Conservation (phyloP, 2,797 vertebrate genomes). For the Trachurus trachurus region DNA sequence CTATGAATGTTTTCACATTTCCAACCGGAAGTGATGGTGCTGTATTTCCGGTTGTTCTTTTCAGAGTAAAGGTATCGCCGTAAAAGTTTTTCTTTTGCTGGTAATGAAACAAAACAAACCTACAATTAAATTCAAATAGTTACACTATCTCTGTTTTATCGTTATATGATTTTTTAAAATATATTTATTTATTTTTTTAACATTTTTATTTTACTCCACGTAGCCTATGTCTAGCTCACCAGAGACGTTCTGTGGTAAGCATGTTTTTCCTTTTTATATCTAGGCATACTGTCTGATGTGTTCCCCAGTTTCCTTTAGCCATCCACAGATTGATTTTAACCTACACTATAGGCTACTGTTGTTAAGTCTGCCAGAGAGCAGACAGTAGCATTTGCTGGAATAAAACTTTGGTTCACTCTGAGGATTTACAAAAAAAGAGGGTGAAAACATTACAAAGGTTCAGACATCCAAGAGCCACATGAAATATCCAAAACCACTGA, state of each 20-base stretch:
- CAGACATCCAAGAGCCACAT: not conserved
- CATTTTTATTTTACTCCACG: not conserved
- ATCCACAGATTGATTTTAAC: not conserved
- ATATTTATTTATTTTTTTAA: no score
- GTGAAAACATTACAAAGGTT: not conserved
- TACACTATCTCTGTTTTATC: not conserved
- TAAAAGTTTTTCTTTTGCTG: not conserved
- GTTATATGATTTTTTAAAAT: not conserved
- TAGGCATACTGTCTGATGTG: no score
- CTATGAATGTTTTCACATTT: not conserved
- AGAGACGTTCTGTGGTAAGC: no score
- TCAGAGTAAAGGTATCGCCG: conserved; percentile 42
- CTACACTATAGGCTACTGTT: not conserved
- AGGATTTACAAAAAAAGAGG: not conserved
- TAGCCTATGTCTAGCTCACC: no score
- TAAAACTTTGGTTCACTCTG: not conserved
- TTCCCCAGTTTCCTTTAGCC: not conserved
- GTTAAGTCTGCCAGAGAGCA: not conserved
- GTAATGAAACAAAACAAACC: not conserved
- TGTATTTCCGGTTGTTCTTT: conserved; percentile 47
- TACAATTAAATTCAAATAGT: not conserved
- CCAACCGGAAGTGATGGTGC: conserved; percentile 4
- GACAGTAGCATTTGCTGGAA: not conserved
- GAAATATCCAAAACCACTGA: conserved; percentile 6
- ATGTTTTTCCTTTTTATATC: not conserved